These are phyloP conservation scores for Sturnus vulgaris DNA, from an alignment of 2,113 vertebrate species.

Conservation along the genomic window DNA sequence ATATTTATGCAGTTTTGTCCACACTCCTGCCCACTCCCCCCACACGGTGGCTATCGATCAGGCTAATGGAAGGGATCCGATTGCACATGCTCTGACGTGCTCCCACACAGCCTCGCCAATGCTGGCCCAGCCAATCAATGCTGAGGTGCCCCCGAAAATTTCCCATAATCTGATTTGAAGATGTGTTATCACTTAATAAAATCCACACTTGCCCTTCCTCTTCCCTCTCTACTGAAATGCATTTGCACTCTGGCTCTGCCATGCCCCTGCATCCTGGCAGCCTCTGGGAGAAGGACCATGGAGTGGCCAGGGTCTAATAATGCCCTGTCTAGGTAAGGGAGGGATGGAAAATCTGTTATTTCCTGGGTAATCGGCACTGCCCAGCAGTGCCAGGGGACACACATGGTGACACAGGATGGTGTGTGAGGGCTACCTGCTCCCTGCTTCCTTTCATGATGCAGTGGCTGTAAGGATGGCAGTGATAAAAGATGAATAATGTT, in stretches of 20 bases:
- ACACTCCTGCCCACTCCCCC: constrained; percentile 76
- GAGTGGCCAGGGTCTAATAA: background rate
- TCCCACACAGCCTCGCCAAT: constrained; percentile 82
- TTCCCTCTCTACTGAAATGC: constrained; percentile 46
- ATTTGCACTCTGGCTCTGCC: constrained; percentile 8
- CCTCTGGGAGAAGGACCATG: background rate
- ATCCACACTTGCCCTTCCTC: constrained; percentile 62
- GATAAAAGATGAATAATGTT: background rate
- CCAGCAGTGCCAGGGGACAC: background rate
- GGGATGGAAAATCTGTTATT: background rate
- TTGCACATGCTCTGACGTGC: constrained; percentile 88
- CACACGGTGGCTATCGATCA: constrained; percentile 83
- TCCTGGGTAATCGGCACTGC: background rate
- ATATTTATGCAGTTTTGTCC: constrained; percentile 94
- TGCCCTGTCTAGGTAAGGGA: background rate
- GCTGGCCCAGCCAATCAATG: constrained; percentile 90
- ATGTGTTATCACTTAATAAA: constrained; percentile 71
- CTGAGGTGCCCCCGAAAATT: constrained; percentile 83
- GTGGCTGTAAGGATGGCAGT: background rate
- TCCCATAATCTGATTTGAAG: constrained; percentile 75
- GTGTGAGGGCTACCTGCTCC: background rate
- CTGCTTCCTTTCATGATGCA: background rate
- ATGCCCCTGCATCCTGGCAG: background rate
- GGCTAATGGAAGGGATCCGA: constrained; percentile 95
- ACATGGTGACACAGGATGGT: background rate